phyloP scores from a whole-genome alignment of 2,113 vertebrate genomes.

The Pseudopodoces humilis region DNA sequence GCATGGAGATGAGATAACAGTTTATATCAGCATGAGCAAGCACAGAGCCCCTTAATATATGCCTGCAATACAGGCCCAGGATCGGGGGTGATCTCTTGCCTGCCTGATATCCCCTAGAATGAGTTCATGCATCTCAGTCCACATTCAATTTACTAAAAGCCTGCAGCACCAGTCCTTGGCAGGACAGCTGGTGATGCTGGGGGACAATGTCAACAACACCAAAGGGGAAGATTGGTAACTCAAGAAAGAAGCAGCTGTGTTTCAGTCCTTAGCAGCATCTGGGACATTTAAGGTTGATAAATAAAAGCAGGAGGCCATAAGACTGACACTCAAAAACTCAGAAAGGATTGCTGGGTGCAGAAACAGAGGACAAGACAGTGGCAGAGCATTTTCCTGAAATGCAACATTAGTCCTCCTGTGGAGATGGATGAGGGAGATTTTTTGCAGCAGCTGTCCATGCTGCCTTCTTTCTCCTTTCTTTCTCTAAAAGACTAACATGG shows the following conservation, averaged over 20 bases:
- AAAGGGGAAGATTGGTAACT: not conserved
- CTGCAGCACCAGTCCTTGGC: not conserved
- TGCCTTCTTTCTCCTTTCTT: not conserved
- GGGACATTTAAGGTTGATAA: not conserved
- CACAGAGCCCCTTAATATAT: not conserved
- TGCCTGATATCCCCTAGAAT: not conserved
- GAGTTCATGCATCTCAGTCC: not conserved
- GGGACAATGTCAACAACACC: rapidly evolving
- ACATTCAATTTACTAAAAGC: not conserved
- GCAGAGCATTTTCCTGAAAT: not conserved
- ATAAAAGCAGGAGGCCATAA: not conserved
- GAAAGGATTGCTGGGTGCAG: not conserved
- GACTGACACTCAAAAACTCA: not conserved
- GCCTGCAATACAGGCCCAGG: not conserved
- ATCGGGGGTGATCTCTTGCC: not conserved
- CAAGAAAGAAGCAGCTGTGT: not conserved
- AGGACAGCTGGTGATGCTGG: not conserved
- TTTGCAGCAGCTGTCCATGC: not conserved
- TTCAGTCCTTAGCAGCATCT: not conserved
- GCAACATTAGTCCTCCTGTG: not conserved
- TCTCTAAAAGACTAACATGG: not conserved
- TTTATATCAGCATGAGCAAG: rapidly evolving
- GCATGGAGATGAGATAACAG: not conserved
- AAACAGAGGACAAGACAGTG: not conserved
- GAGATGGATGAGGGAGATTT: not conserved